Conservation (phyloP, 2,113 vertebrate genomes). For the Grus americana region DNA sequence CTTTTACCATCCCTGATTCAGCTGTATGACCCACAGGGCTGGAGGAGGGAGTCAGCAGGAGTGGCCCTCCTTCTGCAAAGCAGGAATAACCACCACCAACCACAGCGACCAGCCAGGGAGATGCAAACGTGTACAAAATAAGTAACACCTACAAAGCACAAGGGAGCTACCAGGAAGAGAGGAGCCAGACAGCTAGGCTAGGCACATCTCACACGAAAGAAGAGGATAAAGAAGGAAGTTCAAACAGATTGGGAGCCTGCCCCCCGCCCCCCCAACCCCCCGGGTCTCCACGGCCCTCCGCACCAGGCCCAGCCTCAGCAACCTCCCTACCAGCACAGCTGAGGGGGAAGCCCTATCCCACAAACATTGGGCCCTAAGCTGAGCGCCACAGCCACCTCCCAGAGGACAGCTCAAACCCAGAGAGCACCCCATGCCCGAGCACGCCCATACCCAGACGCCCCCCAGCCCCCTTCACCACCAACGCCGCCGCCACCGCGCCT, state of each 20-base stretch:
- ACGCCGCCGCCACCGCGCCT: rapidly evolving
- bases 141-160: background rate
- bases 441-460: background rate
- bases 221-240: rapidly evolving
- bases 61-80: background rate
- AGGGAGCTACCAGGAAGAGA: no score
- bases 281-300: rapidly evolving
- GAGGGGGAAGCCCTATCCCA: rapidly evolving
- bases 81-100: background rate
- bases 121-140: rapidly evolving
- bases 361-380: rapidly evolving
- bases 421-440: rapidly evolving
- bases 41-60: rapidly evolving
- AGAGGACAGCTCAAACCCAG: rapidly evolving
- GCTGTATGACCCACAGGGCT: background rate
- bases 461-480: background rate
- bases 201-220: rapidly evolving
- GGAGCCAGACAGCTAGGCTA: rapidly evolving
- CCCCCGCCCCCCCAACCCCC: rapidly evolving
- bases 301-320: background rate
- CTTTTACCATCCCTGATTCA: background rate
- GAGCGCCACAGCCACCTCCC: rapidly evolving
- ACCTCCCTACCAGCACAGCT: rapidly evolving
- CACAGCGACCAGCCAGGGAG: rapidly evolving
- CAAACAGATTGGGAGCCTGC: rapidly evolving